Evolutionary conservation across 2,888 invertebrate species (phyloP).

Genomic region (Pycnomerus fuliginosus): DNA sequence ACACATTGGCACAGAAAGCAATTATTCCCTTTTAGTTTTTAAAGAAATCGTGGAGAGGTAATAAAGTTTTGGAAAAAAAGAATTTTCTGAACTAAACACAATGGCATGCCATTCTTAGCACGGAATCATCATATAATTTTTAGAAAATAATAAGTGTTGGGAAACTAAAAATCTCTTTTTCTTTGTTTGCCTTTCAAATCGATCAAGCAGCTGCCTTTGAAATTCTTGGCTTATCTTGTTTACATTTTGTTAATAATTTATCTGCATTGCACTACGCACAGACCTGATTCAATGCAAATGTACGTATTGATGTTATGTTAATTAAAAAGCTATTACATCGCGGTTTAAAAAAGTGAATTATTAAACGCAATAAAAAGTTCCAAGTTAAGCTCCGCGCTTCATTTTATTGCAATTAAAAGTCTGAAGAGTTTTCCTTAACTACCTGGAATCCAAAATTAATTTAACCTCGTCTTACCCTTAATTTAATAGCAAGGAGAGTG

Average conservation of each 20-base stretch:
- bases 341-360: conserved; percentile 32
- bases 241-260: no score
- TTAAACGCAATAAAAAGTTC: conserved; percentile 35
- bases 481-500: conserved; percentile 44
- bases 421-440: conserved; percentile 40
- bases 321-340: conserved; percentile 29
- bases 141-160: not conserved
- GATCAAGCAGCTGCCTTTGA: not conserved
- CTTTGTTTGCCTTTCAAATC: not conserved
- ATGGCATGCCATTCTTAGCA: no score
- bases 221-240: no score
- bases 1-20: no score
- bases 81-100: no score
- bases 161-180: not conserved
- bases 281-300: conserved; percentile 13
- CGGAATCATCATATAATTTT: no score
- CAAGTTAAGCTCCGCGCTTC: conserved; percentile 31
- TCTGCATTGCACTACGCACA: no score
- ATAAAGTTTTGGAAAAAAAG: no score
- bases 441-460: conserved; percentile 47
- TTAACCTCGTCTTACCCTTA: conserved; percentile 42
- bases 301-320: conserved; percentile 22
- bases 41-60: no score
- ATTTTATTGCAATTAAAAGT: conserved; percentile 46
- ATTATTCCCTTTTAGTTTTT: no score